Conservation (phyloP, 2,113 vertebrate species). For the Cavia porcellus region DNA sequence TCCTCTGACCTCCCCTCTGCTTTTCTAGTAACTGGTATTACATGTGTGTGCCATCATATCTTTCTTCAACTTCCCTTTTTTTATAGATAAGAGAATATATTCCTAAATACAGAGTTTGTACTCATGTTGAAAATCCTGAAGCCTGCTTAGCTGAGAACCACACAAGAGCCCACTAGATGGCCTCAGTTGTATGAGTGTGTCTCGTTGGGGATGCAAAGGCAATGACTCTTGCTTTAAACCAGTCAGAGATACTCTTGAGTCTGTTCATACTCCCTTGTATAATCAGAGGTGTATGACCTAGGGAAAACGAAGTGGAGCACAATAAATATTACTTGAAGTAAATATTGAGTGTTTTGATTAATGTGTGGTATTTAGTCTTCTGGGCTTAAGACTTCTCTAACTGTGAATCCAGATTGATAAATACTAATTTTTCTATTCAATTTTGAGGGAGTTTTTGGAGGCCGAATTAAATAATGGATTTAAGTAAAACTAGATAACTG, state of each 20-base stretch:
- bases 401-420: slow-evolving; percentile 53
- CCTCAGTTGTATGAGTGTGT: slow-evolving; percentile 46
- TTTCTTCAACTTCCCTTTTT: not conserved
- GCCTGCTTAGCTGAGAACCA: not conserved
- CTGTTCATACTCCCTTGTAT: not conserved
- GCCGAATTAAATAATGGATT: slow-evolving; percentile 59
- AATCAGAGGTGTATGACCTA: slow-evolving; percentile 36
- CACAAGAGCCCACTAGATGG: slow-evolving; percentile 65
- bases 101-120: slow-evolving; percentile 58
- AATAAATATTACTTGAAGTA: slow-evolving; percentile 58
- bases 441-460: not conserved
- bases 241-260: slow-evolving; percentile 48
- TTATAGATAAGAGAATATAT: not conserved
- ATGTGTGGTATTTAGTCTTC: slow-evolving; percentile 42
- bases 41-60: not conserved
- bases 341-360: slow-evolving; percentile 55
- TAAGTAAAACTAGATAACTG: slow-evolving; percentile 58
- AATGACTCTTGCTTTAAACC: slow-evolving; percentile 58
- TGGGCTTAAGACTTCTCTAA: not conserved
- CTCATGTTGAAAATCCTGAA: not conserved
- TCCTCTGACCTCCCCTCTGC: not conserved
- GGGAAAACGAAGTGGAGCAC: slow-evolving; percentile 6
- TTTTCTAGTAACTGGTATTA: not conserved
- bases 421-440: slow-evolving; percentile 58
- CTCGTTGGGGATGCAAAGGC: not conserved